A percentile compares a stretch with the other conserved stretches of the same genome.
phyloP scores from a whole-genome alignment of 2,113 vertebrate genomes.

The Eonycteris spelaea region DNA sequence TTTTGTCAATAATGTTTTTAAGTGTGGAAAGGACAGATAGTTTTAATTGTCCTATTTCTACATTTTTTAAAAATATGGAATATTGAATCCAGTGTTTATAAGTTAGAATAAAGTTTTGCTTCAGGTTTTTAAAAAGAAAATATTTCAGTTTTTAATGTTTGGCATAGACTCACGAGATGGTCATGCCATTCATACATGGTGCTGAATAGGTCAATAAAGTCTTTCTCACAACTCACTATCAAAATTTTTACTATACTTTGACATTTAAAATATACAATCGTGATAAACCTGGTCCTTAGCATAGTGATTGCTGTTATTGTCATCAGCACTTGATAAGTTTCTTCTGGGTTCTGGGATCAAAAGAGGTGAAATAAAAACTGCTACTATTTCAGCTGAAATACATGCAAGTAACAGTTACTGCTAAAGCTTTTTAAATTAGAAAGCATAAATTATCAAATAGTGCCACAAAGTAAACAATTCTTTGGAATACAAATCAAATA shows the following conservation, averaged over 20 bases:
- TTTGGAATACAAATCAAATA: neutral
- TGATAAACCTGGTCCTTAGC: neutral
- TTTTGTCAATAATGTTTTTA: slow-evolving; percentile 2
- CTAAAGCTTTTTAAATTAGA: neutral
- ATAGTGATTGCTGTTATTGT: neutral
- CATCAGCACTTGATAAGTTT: neutral
- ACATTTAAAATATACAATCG: neutral
- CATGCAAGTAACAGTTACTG: neutral
- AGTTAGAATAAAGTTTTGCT: neutral
- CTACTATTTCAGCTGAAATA: neutral
- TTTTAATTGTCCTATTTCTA: neutral
- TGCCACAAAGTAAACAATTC: neutral
- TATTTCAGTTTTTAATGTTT: neutral
- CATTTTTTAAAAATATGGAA: neutral
- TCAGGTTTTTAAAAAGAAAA: neutral
- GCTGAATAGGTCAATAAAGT: neutral
- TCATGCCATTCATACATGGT: neutral
- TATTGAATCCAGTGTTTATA: neutral
- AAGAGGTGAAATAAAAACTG: neutral
- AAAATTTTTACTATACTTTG: neutral
- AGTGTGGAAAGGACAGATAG: neutral
- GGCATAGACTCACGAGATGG: neutral
- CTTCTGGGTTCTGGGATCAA: neutral
- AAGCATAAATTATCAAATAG: neutral
- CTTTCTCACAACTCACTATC: neutral